Evolutionary conservation across 2,888 invertebrate genomes (phyloP).

Genomic region (Cryptocephalus primarius): DNA sequence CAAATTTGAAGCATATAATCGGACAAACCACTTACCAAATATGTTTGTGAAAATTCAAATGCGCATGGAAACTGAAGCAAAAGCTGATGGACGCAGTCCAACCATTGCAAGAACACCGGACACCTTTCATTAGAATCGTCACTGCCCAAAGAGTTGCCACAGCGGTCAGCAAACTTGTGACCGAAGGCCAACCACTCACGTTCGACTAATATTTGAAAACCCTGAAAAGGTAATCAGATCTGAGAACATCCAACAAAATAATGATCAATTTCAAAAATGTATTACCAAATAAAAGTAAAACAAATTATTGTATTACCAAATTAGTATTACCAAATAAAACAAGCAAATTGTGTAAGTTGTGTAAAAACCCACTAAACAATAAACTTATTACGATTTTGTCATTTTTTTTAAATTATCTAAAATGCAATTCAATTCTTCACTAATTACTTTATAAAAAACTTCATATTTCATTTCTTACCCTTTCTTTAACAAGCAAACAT

Average conservation of each 20-base stretch:
- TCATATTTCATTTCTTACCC: too few relatives aligned
- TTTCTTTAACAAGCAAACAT: too few relatives aligned
- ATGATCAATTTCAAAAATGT: too few relatives aligned
- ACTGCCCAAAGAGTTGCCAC: constrained; percentile 68
- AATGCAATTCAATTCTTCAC: too few relatives aligned
- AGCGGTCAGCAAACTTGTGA: constrained; percentile 95
- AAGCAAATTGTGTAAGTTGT: too few relatives aligned
- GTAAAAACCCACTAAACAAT: too few relatives aligned
- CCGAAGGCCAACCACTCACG: constrained; percentile 97
- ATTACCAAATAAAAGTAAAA: too few relatives aligned
- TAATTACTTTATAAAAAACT: too few relatives aligned
- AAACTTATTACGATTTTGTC: too few relatives aligned
- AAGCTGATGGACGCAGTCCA: constrained; percentile 92
- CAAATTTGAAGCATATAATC: neutral
- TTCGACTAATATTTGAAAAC: constrained; percentile 86
- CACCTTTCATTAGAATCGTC: constrained; percentile 92
- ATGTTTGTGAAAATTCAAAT: constrained; percentile 92
- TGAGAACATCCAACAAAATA: neutral
- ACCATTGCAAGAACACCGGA: constrained; percentile 96
- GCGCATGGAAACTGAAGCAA: constrained; percentile 79
- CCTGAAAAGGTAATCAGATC: constrained; percentile 42
- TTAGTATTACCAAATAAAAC: too few relatives aligned
- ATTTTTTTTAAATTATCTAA: too few relatives aligned
- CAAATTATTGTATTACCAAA: too few relatives aligned
- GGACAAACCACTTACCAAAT: constrained; percentile 55